phyloP scores from a whole-genome alignment of 2,888 invertebrate genomes.

The Lamellibrachia satsuma region DNA sequence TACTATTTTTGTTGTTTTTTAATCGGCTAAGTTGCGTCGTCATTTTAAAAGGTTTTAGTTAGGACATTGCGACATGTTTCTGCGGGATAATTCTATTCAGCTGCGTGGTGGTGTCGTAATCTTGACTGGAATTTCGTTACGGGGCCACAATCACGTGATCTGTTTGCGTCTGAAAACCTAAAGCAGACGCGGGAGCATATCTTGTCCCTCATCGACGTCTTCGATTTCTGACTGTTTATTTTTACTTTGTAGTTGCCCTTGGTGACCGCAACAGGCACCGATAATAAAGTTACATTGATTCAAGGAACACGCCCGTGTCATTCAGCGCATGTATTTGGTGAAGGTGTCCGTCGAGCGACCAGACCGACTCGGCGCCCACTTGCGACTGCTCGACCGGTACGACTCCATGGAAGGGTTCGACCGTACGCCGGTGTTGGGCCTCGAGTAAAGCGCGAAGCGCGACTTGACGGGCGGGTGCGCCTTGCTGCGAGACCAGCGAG shows the following conservation, averaged over 20 bases:
- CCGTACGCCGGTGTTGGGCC: not conserved
- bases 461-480: not conserved
- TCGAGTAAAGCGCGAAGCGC: not conserved
- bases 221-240: not conserved
- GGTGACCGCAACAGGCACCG: not conserved
- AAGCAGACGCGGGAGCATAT: not conserved
- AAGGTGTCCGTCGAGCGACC: not conserved
- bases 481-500: not conserved
- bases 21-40: not conserved
- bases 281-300: not conserved
- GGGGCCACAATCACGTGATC: no score
- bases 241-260: not conserved
- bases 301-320: not conserved
- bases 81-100: not conserved
- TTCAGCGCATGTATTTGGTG: not conserved
- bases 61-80: not conserved
- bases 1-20: not conserved
- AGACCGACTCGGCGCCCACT: not conserved
- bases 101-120: not conserved
- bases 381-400: not conserved
- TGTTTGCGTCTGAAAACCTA: not conserved
- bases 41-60: not conserved
- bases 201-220: not conserved
- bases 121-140: no score
- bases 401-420: not conserved